Base-by-base conservation (phyloP, 30 jellyfish, hydroid and myxozoan species). In the Hydractinia echinata region DNA sequence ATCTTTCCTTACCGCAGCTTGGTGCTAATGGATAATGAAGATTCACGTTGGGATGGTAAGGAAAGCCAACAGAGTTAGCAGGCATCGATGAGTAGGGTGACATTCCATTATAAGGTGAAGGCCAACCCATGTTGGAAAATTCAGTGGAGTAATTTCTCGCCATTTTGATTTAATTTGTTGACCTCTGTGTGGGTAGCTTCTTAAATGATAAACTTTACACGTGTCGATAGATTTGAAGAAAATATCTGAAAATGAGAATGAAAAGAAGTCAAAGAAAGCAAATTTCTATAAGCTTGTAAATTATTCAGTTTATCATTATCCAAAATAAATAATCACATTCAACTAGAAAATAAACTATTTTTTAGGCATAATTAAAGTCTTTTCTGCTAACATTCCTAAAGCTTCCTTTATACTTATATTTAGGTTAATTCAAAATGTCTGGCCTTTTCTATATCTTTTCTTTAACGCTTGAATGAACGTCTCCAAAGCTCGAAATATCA, bases 31-130 rank as follows among this genome's bases (percentile, higher is more conserved):
- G 99, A 71, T 93, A 93, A 72, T 93, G 99, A 44, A 93, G 84
- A 69, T 93, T 93, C 87, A 93, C 99, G 76, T 95, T 93, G 15
- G 99, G 96, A 82, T 93, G 96, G 52, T 93, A 94, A 5, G 99
- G 99, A 83, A 87, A 87, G 56, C 96, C 99, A 83, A 91, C 79
- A 55, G 95, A 91, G 68, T 86, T 84, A 13, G 96, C 95, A 11
- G 96, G 99, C 96, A 93, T 87, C n/a, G 95, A 91, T 10, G 96
- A 83, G 79, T 93, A 93, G 4, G 99, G 81, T 60, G 96, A 94
- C 89, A 93, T 83, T 49, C 95, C 96, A 66, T 93, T 93, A 83
- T 93, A 93, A 7, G 89, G 89, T 8, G 85, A 77, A 53, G 99
- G 96, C 99, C 99, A 93, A 52, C 95, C 95, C 99, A 93, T 93